A percentile compares a stretch with the other conserved stretches of the same genome.
Conservation (phyloP, 2,888 invertebrate genomes). For the Onchidella celtica region DNA sequence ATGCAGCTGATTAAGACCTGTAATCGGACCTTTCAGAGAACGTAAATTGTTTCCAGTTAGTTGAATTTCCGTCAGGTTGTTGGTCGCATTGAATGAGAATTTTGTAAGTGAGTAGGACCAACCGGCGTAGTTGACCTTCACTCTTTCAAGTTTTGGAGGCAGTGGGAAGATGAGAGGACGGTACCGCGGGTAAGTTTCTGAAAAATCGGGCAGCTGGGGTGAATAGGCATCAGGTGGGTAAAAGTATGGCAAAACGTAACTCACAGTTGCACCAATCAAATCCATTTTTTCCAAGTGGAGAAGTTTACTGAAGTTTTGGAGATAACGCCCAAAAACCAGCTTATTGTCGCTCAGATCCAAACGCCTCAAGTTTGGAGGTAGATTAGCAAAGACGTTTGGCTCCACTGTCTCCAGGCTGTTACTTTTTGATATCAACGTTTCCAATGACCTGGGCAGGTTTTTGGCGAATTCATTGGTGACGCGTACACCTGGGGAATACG, state of each 20-base stretch:
- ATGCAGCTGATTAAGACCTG: slow-evolving; percentile 5
- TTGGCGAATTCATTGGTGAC: background rate
- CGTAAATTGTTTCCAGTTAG: slow-evolving; percentile 28
- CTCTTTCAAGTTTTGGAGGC: slow-evolving; percentile 23
- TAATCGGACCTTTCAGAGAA: slow-evolving; percentile 6
- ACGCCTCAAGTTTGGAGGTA: slow-evolving; percentile 3
- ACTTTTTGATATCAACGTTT: background rate
- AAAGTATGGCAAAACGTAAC: background rate
- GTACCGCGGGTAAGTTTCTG: background rate
- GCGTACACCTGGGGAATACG: background rate
- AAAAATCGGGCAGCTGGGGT: background rate
- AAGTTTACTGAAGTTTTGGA: slow-evolving; percentile 8
- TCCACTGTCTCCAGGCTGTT: slow-evolving; percentile 17
- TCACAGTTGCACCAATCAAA: background rate
- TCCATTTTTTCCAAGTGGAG: slow-evolving; percentile 1
- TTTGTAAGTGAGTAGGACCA: slow-evolving; percentile 18
- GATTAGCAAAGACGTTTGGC: background rate
- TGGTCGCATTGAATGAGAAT: slow-evolving; percentile 20
- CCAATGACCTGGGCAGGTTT: background rate
- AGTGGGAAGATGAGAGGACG: background rate
- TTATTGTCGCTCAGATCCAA: slow-evolving; percentile 33
- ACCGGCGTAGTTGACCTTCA: slow-evolving; percentile 7
- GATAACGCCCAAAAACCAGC: slow-evolving; percentile 25
- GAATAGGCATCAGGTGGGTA: background rate
- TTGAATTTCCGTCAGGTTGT: background rate